Percentiles rank a stretch among this genome's conserved stretches.
Conservation (phyloP, 53 echinoderm and acorn worm species). For the Astropecten irregularis region DNA sequence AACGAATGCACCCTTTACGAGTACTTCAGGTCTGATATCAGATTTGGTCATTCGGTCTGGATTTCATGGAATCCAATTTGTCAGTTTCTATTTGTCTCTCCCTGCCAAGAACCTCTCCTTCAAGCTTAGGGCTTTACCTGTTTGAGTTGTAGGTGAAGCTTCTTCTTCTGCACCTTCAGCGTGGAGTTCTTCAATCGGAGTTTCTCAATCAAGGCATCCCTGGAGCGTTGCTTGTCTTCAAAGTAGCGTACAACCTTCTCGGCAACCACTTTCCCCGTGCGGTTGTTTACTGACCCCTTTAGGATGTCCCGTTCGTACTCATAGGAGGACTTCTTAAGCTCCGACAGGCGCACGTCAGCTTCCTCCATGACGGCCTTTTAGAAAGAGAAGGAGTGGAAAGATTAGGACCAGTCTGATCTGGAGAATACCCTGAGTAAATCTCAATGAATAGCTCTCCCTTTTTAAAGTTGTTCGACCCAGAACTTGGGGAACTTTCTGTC, state of each 20-base stretch:
- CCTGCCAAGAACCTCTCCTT: too few species aligned
- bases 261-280: slow-evolving; percentile 83
- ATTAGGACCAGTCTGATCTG: neutral
- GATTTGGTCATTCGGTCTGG: too few species aligned
- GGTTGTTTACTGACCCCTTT: slow-evolving; percentile 78
- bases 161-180: slow-evolving; percentile 98
- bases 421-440: neutral
- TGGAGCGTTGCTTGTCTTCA: slow-evolving; percentile 85
- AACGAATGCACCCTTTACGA: too few species aligned
- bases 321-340: slow-evolving; percentile 93
- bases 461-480: too few species aligned
- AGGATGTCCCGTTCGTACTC: slow-evolving; percentile 97
- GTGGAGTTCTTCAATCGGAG: slow-evolving; percentile 95
- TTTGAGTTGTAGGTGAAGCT: slow-evolving; percentile 91
- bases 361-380: slow-evolving; percentile 95
- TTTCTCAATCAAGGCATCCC: slow-evolving; percentile 97
- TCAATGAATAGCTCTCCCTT: too few species aligned
- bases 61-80: too few species aligned
- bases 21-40: too few species aligned
- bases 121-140: too few species aligned
- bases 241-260: slow-evolving; percentile 90
- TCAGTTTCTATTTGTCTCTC: too few species aligned
- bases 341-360: slow-evolving; percentile 91
- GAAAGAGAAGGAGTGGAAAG: neutral
- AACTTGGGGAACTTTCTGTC: too few species aligned